These are phyloP conservation scores for Cactoblastis cactorum DNA, from an alignment of 2,888 invertebrate species.

Conservation along the genomic window DNA sequence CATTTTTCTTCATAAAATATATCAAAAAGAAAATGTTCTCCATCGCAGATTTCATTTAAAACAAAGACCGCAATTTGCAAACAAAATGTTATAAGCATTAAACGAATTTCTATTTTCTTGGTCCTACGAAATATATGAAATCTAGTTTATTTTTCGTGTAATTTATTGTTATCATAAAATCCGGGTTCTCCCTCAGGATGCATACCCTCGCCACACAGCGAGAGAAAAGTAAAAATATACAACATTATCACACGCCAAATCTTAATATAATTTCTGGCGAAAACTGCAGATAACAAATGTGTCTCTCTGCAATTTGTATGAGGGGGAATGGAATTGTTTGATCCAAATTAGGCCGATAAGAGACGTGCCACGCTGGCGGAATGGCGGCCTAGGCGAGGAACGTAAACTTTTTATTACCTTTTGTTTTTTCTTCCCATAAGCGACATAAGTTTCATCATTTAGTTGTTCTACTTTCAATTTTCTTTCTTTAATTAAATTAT, in stretches of 20 bases:
- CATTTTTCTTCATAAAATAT: neutral
- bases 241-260: slow-evolving; percentile 67
- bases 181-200: slow-evolving; percentile 47
- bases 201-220: slow-evolving; percentile 36
- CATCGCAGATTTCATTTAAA: slow-evolving; percentile 11
- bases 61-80: slow-evolving; percentile 17
- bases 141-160: slow-evolving; percentile 56
- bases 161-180: slow-evolving; percentile 66
- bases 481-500: slow-evolving; percentile 4
- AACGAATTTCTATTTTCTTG: slow-evolving; percentile 49
- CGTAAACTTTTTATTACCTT: slow-evolving; percentile 60
- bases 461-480: no score
- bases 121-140: slow-evolving; percentile 43
- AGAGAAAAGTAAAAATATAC: slow-evolving; percentile 60
- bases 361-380: slow-evolving; percentile 51
- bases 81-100: slow-evolving; percentile 26
- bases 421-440: slow-evolving; percentile 31
- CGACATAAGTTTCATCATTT: slow-evolving; percentile 34
- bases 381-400: slow-evolving; percentile 44
- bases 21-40: neutral
- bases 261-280: slow-evolving; percentile 73
- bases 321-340: slow-evolving; percentile 67
- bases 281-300: slow-evolving; percentile 73
- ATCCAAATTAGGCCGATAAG: slow-evolving; percentile 73
- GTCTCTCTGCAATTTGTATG: slow-evolving; percentile 62